Conservation (phyloP, 2,797 vertebrate genomes). For the Pipistrellus pygmaeus region DNA sequence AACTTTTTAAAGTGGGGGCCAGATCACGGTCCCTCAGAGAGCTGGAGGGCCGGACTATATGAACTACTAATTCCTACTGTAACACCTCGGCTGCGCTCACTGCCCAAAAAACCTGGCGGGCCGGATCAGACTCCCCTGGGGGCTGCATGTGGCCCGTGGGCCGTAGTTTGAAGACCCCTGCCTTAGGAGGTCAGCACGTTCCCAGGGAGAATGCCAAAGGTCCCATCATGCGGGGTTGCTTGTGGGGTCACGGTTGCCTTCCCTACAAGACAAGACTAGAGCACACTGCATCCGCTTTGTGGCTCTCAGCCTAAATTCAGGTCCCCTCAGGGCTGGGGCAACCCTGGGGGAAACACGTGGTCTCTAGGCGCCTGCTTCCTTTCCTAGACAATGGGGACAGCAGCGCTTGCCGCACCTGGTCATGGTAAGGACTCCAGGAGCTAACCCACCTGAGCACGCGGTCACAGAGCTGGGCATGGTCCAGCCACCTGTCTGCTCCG, state of each 20-base stretch:
- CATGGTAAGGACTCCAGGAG: not conserved
- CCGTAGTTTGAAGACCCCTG: too few species aligned
- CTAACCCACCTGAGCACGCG: too few species aligned
- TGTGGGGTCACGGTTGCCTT: not conserved
- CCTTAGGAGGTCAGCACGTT: not conserved
- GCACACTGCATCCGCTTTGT: not conserved
- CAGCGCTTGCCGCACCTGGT: not conserved
- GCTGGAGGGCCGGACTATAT: too few species aligned
- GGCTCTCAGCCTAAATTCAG: not conserved
- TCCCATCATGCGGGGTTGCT: too few species aligned
- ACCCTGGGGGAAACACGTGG: not conserved
- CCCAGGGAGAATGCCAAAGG: not conserved
- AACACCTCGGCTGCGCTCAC: too few species aligned
- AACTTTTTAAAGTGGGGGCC: too few species aligned
- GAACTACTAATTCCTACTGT: too few species aligned
- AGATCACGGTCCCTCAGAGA: too few species aligned
- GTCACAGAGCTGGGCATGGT: rapidly evolving
- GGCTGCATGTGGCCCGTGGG: too few species aligned
- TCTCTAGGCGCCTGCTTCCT: not conserved
- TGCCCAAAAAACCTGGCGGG: too few species aligned
- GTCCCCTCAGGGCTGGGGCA: not conserved
- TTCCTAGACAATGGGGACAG: not conserved
- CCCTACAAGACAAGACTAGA: not conserved
- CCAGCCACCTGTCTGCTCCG: not conserved
- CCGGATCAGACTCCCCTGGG: too few species aligned